Percentiles rank a stretch among this genome's conserved stretches.
Conservation (phyloP, 2,888 invertebrate genomes). For the Diaperis boleti region DNA sequence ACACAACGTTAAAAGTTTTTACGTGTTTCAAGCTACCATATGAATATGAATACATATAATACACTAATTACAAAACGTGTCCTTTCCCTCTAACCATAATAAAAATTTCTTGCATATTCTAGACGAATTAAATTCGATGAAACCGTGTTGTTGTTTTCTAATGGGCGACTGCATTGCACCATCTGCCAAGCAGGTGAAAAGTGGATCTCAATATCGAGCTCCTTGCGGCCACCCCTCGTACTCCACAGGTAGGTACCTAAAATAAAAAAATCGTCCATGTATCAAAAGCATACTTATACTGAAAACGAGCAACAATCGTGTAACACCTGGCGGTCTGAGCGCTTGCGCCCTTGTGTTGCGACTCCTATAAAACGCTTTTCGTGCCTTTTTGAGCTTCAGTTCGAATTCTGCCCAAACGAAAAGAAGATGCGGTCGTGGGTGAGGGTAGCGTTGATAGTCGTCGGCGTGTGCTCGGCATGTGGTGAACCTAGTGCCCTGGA, state of each 20-base stretch:
- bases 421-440: slow-evolving; percentile 39
- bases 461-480: slow-evolving; percentile 39
- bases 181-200: slow-evolving; percentile 41
- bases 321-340: slow-evolving; percentile 45
- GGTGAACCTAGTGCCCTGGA: slow-evolving; percentile 40
- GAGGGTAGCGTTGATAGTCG: slow-evolving; percentile 9
- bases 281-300: slow-evolving; percentile 36
- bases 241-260: slow-evolving; percentile 37
- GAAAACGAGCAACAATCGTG: slow-evolving; percentile 41
- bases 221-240: slow-evolving; percentile 25
- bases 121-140: not conserved
- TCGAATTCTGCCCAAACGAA: slow-evolving; percentile 24
- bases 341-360: slow-evolving; percentile 42
- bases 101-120: not conserved
- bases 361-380: slow-evolving; percentile 47
- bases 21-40: not conserved
- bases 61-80: too few species aligned
- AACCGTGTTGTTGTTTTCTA: slow-evolving; percentile 13
- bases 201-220: slow-evolving; percentile 29
- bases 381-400: slow-evolving; percentile 42
- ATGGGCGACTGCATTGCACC: slow-evolving; percentile 35
- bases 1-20: not conserved
- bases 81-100: too few species aligned
- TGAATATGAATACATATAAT: too few species aligned
- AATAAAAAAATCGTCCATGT: slow-evolving; percentile 24